These are phyloP conservation scores for Ochotona princeps DNA, from an alignment of 2,113 vertebrate species.

Conservation along the genomic window DNA sequence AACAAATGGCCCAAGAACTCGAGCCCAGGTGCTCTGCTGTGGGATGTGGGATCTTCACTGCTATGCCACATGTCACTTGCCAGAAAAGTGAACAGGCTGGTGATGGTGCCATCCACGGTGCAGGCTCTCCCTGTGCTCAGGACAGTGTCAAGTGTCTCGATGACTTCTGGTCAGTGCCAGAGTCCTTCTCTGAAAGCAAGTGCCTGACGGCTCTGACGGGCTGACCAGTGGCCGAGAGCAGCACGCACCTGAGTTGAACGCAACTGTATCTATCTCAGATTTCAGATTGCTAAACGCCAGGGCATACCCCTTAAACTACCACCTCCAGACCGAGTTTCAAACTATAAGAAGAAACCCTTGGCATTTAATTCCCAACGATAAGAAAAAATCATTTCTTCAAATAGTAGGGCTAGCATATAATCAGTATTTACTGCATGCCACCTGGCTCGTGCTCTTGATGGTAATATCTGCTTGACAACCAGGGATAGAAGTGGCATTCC, in stretches of 20 bases:
- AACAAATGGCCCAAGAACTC: too few species aligned
- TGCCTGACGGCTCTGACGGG: neutral
- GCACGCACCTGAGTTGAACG: neutral
- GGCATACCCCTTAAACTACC: neutral
- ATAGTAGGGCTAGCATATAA: slow-evolving; percentile 79
- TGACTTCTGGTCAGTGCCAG: neutral
- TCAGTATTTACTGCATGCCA: slow-evolving; percentile 80
- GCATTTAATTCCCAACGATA: slow-evolving; percentile 68
- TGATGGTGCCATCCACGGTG: neutral
- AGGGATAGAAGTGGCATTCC: slow-evolving; percentile 83
- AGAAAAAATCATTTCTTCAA: slow-evolving; percentile 84
- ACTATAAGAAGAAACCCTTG: slow-evolving; percentile 61
- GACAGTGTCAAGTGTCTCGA: neutral
- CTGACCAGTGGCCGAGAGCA: neutral
- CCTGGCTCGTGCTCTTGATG: slow-evolving; percentile 79
- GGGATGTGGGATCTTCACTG: too few species aligned
- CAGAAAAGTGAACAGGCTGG: neutral
- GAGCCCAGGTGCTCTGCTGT: too few species aligned
- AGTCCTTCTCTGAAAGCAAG: neutral
- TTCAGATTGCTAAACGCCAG: neutral
- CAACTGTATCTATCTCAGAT: neutral
- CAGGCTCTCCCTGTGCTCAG: neutral
- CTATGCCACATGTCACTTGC: neutral
- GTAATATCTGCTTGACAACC: slow-evolving; percentile 83
- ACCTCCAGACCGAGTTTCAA: neutral